Base-by-base conservation (phyloP, 2,797 vertebrate genomes). In the Apogon talboti region DNA sequence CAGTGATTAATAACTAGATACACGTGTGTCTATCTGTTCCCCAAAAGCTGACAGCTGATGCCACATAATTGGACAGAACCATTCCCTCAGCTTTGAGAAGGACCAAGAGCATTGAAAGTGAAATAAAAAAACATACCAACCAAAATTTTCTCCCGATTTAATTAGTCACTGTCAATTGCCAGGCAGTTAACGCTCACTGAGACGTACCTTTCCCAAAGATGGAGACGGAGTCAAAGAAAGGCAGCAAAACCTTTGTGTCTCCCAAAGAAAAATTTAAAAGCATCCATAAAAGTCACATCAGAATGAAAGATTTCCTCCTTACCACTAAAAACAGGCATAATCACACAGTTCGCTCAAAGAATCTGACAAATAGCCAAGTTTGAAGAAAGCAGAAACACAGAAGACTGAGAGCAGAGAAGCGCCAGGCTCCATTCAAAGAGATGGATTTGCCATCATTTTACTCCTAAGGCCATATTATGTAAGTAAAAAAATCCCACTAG, bases 1-100 rank as follows among this genome's bases (percentile, higher is more conserved):
- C 56, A 71, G 15, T 58, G 78, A 87, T 86, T 78, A 88, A 87
- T 78, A 86, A 79, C 66, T 47, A 65, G 60, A 68, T 67, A 75
- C 72, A 74, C 35, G 44, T 52, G 52, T 47, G 59, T 81, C 83
- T 74, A 28, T 85, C 75, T 80, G 62, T 53, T 78, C 66, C 51
- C 60, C 68, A 61, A 53, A 76, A 13, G 24, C 52, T 79, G 66
- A 75, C 66, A 77, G 66, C 28, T 82, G 74, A 85, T 28, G 70
- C 57, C 30, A 72, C 53, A 44, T 87, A 84, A 84, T 84, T 78
- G 71, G 82, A 75, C 64, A 53, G 46, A 78, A 69, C 40, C 30
- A 47, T 72, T 66, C 42, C 16, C 13, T 55, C 48, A 60, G 46
- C 43, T 74, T 50, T 57, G 14, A 43, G 58, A 50, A 11, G 45